Percentiles rank a stretch among this genome's conserved stretches.
Conservation (phyloP, 2,113 vertebrate genomes). For the Synodontis membranacea region DNA sequence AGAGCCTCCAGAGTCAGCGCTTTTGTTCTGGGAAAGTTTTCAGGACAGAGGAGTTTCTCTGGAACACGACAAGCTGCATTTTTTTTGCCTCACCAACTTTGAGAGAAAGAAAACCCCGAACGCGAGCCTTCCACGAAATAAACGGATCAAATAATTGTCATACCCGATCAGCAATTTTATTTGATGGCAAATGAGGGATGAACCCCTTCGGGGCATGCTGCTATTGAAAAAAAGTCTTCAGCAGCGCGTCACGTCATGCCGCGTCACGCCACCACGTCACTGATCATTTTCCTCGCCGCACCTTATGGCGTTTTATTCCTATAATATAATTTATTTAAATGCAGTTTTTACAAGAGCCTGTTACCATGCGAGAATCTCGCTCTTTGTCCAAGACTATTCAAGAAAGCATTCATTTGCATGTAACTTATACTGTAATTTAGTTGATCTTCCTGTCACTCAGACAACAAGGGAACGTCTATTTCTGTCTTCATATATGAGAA, state of each 20-base stretch:
- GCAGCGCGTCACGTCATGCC: background rate
- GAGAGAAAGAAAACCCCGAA: background rate
- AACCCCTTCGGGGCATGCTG: background rate
- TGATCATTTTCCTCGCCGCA: background rate
- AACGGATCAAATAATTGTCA: background rate
- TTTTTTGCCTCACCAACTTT: background rate
- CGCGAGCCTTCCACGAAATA: too few relatives aligned
- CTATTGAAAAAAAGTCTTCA: background rate
- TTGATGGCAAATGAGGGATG: background rate
- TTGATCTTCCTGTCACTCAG: slow-evolving; percentile 2
- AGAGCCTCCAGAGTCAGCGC: background rate
- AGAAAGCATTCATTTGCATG: background rate
- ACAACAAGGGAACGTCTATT: background rate
- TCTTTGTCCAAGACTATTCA: background rate
- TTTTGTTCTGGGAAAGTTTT: background rate
- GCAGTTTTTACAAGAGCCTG: background rate
- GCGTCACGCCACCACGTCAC: background rate
- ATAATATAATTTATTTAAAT: background rate
- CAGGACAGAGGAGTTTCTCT: background rate
- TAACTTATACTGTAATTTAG: background rate
- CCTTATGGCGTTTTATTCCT: background rate
- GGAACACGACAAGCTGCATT: background rate
- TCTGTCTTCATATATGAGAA: background rate
- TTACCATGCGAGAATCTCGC: background rate
- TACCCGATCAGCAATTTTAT: background rate